A percentile compares a stretch with the other conserved stretches of the same genome.
These are phyloP conservation scores for Plebejus melissa DNA, from an alignment of 2,888 invertebrate genomes.

Conservation along the genomic window DNA sequence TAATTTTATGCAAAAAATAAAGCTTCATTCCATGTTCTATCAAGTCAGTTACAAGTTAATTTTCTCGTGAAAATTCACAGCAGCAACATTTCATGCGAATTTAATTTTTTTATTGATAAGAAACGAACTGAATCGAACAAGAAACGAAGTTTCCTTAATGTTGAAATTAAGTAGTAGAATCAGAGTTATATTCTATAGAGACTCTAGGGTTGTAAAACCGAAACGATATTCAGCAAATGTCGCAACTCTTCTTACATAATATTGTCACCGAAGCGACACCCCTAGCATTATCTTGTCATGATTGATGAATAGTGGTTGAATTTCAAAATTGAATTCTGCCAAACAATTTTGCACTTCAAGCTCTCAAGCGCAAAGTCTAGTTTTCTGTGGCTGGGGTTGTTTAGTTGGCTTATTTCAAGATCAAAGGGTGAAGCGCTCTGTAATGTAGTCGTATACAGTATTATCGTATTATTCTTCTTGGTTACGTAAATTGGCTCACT, in stretches of 20 bases:
- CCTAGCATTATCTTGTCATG: constrained; percentile 10
- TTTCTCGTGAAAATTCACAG: no score
- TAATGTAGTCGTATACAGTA: neutral
- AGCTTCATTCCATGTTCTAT: no score
- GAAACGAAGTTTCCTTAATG: no score
- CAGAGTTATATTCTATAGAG: neutral
- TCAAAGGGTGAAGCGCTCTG: neutral
- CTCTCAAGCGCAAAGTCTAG: neutral
- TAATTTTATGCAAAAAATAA: no score
- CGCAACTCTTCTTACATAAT: neutral
- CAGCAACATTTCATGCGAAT: no score
- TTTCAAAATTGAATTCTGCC: neutral
- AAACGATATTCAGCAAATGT: neutral
- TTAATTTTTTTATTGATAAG: no score
- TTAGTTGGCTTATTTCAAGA: constrained; percentile 7
- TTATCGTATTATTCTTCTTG: neutral
- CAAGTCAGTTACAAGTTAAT: no score
- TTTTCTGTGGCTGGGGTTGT: neutral
- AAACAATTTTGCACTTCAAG: neutral
- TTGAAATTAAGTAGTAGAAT: no score
- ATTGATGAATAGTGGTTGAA: constrained; percentile 17
- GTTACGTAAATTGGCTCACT: neutral
- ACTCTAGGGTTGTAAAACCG: neutral
- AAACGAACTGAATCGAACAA: neutral
- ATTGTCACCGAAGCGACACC: neutral